phyloP scores from a whole-genome alignment of 1,140 invertebrate genomes.

The Caerostris darwini region DNA sequence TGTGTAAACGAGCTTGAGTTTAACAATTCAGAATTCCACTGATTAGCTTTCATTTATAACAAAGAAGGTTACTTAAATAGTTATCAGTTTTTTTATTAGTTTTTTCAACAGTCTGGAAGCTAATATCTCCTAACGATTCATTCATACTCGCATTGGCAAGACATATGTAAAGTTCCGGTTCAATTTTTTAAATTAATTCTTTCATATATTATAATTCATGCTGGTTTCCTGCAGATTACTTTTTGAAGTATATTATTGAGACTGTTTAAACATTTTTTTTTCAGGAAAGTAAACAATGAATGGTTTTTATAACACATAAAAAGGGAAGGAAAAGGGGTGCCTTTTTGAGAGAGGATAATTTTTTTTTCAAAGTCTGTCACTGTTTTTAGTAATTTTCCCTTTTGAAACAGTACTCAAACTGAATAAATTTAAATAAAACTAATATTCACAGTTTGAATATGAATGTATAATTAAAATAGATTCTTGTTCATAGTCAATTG shows the following conservation, averaged over 20 bases:
- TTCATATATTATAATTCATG: not conserved
- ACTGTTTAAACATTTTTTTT: not conserved
- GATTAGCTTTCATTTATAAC: constrained; percentile 42
- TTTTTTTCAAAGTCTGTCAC: too few relatives aligned
- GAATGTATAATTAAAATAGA: too few relatives aligned
- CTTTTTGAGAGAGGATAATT: too few relatives aligned
- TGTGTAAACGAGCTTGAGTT: not conserved
- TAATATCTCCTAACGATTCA: not conserved
- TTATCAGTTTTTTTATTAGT: not conserved
- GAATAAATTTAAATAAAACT: too few relatives aligned
- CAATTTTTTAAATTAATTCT: not conserved
- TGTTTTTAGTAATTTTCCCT: too few relatives aligned
- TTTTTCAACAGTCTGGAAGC: not conserved
- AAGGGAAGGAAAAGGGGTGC: too few relatives aligned
- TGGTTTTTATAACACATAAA: not conserved
- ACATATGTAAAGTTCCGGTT: not conserved
- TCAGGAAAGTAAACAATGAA: not conserved
- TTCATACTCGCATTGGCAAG: not conserved
- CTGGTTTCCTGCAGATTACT: not conserved
- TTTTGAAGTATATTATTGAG: not conserved
- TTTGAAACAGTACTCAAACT: too few relatives aligned
- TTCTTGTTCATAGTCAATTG: too few relatives aligned
- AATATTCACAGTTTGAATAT: too few relatives aligned
- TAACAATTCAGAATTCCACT: constrained; percentile 29
- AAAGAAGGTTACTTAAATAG: constrained; percentile 22